Evolutionary conservation across 1,140 invertebrate species (phyloP).

Genomic region (Temnothorax nylanderi): DNA sequence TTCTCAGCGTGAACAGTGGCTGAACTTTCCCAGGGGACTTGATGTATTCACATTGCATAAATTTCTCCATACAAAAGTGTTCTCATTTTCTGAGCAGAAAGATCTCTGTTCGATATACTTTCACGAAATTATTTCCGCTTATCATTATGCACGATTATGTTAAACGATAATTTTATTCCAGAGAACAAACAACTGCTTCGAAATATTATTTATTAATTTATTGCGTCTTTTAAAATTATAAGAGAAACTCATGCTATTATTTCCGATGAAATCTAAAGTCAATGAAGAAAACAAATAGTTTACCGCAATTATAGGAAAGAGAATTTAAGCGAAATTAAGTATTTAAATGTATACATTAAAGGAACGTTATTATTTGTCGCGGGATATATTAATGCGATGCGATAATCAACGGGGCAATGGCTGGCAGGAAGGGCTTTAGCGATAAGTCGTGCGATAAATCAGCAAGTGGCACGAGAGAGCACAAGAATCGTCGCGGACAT

Average conservation of each 20-base stretch:
- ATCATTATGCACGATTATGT: background rate
- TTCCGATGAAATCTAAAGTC: background rate
- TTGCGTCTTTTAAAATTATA: background rate
- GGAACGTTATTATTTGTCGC: background rate
- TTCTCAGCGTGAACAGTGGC: background rate
- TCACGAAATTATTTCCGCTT: background rate
- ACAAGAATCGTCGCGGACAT: conserved; percentile 45
- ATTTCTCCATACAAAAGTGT: background rate
- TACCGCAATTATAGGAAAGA: background rate
- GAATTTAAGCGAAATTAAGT: background rate
- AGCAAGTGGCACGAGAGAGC: background rate
- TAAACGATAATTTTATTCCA: background rate
- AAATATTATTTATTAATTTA: background rate
- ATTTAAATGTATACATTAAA: background rate
- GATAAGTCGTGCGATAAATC: conserved; percentile 52
- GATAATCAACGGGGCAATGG: conserved; percentile 48
- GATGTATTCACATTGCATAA: conserved; percentile 39
- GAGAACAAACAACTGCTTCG: background rate
- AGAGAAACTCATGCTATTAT: background rate
- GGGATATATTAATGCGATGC: conserved; percentile 19
- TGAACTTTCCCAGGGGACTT: conserved; percentile 58
- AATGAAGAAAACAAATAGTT: background rate
- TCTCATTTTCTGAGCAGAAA: conserved; percentile 3
- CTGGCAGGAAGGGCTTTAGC: conserved; percentile 32
- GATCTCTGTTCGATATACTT: background rate